Evolutionary conservation across 2,888 invertebrate species (phyloP), one percentile per base, ranked within the genome.

Genomic region (Antheraea assamensis): DNA sequence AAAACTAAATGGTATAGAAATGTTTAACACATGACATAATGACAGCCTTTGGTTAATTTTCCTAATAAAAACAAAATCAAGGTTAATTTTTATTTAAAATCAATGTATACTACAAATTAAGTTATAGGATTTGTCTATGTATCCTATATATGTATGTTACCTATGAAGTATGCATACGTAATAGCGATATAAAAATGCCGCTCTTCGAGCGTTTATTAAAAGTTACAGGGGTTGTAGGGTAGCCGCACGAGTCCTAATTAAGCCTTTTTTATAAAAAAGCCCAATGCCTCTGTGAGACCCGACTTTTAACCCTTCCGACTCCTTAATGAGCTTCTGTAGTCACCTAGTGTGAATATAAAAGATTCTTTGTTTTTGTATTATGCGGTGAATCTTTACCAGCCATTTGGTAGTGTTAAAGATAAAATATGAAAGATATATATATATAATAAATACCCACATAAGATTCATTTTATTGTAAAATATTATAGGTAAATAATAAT

Each of bases 241-340:
- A 91, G 94, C 94, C 94, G 89, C 94, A 94, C 88, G 93, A 93
- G 91, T 88, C 92, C 94, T 94, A 94, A 94, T 94, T 94, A 94
- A 94, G 92, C 90, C 74, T 93, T 94, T n/a, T 94, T 93, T 92
- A 90, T 90, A 92, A 93, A 93, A 93, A 91, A 89, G 85, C 87
- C 80, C 85, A 84, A 87, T 87, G 87, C 87, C 86, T 82, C 77
- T 82, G 87, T 89, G 90, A 88, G 91, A 81, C 80, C 80, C 81
- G 81, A 89, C 88, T 92, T 92, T 92, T 90, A 90, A 90, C 91
- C 93, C 93, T 92, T 89, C 87, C 89, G 92, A 92, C 91, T 93
- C 89, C 91, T 92, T 94, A 94, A 94, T 94, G 94, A 94, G 94
- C 88, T 88, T 89, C 83, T 88, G 88, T 85, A 86, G 88, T 89